Base-by-base conservation (phyloP, 2,888 invertebrate species). In the Heliconius cydno region DNA sequence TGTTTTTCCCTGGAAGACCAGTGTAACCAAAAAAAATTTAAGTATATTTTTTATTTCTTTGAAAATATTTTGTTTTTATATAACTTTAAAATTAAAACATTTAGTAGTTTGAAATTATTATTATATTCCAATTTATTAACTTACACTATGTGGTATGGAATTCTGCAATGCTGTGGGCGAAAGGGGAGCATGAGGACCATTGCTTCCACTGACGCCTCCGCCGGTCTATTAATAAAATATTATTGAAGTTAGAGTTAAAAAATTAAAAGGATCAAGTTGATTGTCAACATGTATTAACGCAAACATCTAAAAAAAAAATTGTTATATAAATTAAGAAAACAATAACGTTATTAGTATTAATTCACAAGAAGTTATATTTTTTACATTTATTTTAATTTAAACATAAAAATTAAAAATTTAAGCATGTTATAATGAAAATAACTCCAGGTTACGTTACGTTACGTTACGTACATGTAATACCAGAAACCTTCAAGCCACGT, bases 151-250 rank as follows among this genome's bases (percentile, higher is more conserved):
- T 88, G 92, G 90, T 87, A 92, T 89, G 85, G 92, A 90, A 88
- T 90, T 93, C 88, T 94, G 94, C 91, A 94, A 88, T 88, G 93
- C 92, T 89, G 93, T 93, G 86, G 95, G 94, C 88, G 95, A 95
- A 82, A 95, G 92, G 86, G 94, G 94, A 88, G 91, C 94, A 90
- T 91, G 94, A 84, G 92, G 94, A 88, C 94, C 94, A 93, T 94
- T 93, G 90, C 92, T 94, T 86, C 90, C 92, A 90, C 90, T 91
- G 86, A 92, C 91, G 84, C 88, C 93, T 86, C 92, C 94, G 87
- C 92, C 93, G 84, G 92, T 90, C 95, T 95, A 88, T 76, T 92
- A 92, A 89, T 90, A 84, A 86, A 78, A 30, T 80, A 66, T 46
- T 60, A 78, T 19, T 9, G 3, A 30, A 66, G 28, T 25, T 28